Evolutionary conservation across 2,113 vertebrate genomes (phyloP).

Genomic region (Gnathonemus echidnorhynchus): DNA sequence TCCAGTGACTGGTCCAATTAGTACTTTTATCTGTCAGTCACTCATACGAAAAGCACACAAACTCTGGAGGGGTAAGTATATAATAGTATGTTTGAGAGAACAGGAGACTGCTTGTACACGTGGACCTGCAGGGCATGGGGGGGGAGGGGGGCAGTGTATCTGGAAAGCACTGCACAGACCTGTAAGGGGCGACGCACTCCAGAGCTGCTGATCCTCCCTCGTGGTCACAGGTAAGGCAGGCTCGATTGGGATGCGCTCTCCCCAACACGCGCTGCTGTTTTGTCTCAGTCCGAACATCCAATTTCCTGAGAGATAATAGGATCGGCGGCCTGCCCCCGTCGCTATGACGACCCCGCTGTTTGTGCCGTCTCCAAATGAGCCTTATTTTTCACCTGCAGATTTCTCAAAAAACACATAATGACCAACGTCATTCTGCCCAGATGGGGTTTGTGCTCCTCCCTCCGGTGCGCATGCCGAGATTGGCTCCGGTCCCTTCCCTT

Average conservation of each 20-base stretch:
- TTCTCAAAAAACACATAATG: not conserved
- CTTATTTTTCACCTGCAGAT: conserved; percentile 21
- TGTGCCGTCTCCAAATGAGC: conserved; percentile 24
- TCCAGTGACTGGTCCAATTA: not conserved
- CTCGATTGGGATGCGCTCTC: not conserved
- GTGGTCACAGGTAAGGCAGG: not conserved
- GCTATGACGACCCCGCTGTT: conserved; percentile 39
- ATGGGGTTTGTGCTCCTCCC: not conserved
- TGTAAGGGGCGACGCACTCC: not conserved
- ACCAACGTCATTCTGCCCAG: not conserved
- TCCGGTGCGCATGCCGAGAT: not conserved
- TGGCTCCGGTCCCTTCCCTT: not conserved
- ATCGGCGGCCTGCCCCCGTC: conserved; percentile 24
- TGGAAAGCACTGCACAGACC: not conserved
- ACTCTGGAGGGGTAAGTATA: not conserved
- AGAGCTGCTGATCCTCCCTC: not conserved
- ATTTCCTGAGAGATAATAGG: conserved; percentile 33
- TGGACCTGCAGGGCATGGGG: not conserved
- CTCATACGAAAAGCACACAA: not conserved
- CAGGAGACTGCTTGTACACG: not conserved
- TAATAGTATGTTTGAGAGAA: not conserved
- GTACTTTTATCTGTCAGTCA: not conserved
- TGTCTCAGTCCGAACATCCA: conserved; percentile 27
- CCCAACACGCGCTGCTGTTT: not conserved
- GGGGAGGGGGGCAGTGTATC: not conserved